Evolutionary conservation across 2,888 invertebrate genomes (phyloP), one percentile per base, ranked within the genome.

Genomic region (Diabrotica balteata): DNA sequence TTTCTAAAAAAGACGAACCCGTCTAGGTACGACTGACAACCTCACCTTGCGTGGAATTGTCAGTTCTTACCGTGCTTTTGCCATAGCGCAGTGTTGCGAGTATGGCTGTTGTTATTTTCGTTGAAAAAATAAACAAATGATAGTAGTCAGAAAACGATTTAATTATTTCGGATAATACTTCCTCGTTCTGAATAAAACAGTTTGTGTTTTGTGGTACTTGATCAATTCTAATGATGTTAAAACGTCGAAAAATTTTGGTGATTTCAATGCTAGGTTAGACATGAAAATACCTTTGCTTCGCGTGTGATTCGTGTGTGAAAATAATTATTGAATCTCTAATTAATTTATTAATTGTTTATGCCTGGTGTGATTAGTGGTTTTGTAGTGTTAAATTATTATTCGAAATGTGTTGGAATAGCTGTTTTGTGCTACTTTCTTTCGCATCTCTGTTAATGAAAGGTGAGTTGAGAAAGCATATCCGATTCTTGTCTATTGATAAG

Each of bases 391-490:
- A 46, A 64, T 68, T 65, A 47, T 54, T 47, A 57, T 68, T 67
- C 66, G 72, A 67, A 68, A 77, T 77, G 76, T 72, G 72, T 73
- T 72, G 74, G 75, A 77, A 67, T 74, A 70, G 66, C 68, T 75
- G 72, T 72, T 67, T 72, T 69, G 78, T 70, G 72, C 77, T 79
- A 73, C 76, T 79, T 79, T 77, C 77, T 76, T 77, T 79, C 70
- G 70, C 75, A 67, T 75, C 72, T 72, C 73, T 79, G 63, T 68
- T 77, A 60, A 73, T 73, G 67, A 70, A 73, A 77, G 79, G 79
- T 79, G 74, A 73, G 76, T 71, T 65, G 75, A 72, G 77, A 77
- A 76, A 77, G 76, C 76, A 74, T 69, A 60, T 69, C 69, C 54
- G 60, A 64, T 32, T 32, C 32, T 32, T 32, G 4, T 4, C 32